A percentile compares a stretch with the other conserved stretches of the same genome.
These are phyloP conservation scores for Leptinotarsa lineolata DNA, from an alignment of 1,140 invertebrate species.

Conservation along the genomic window DNA sequence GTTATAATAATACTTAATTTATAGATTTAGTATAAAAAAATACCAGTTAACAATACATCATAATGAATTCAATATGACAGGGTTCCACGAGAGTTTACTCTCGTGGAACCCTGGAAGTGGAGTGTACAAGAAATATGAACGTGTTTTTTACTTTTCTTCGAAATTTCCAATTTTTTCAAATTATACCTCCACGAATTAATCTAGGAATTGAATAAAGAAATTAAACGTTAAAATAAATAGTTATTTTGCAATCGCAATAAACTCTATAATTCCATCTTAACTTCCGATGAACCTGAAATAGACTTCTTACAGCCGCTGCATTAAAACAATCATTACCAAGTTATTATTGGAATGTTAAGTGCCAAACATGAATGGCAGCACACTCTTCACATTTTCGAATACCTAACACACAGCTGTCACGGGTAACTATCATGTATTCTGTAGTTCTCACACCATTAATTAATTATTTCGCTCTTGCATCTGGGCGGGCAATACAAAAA, in stretches of 20 bases:
- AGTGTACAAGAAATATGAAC: no score
- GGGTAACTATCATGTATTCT: background rate
- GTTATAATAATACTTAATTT: no score
- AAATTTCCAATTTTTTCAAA: no score
- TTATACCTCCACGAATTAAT: no score
- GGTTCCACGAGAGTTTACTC: no score
- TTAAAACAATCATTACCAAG: background rate
- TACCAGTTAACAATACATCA: no score
- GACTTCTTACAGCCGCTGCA: background rate
- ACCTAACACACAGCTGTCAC: background rate
- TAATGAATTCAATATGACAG: no score
- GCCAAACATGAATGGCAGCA: background rate
- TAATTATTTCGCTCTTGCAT: background rate
- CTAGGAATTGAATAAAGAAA: no score
- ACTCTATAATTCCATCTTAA: background rate
- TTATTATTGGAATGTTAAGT: slow-evolving; percentile 9
- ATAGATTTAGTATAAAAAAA: no score
- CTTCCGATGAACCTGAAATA: background rate
- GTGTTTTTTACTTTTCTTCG: no score
- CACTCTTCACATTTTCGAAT: background rate
- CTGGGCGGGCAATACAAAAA: background rate
- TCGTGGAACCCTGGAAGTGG: no score
- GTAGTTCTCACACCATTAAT: background rate
- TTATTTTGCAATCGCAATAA: background rate
- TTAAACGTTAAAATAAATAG: no score